A percentile compares a stretch with the other conserved stretches of the same genome.
phyloP scores from a whole-genome alignment of 1,140 invertebrate genomes.

The Achatina immaculata region DNA sequence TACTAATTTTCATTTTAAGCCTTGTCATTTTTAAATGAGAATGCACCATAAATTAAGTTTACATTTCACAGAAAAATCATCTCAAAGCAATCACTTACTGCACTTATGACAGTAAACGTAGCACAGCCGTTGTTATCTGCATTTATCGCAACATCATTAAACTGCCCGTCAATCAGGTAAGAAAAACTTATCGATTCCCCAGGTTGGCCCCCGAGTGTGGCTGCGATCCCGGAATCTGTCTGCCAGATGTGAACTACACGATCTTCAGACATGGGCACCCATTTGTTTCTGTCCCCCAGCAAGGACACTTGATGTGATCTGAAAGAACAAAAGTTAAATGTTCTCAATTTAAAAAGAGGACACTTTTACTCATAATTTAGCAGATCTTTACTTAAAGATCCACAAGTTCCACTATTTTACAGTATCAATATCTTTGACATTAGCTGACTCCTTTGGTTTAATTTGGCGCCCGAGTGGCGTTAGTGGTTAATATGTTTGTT shows the following conservation, averaged over 20 bases:
- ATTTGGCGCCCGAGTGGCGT: background rate
- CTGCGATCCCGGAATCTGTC: background rate
- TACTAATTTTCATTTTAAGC: too few relatives aligned
- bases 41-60: too few relatives aligned
- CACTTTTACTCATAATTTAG: background rate
- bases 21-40: too few relatives aligned
- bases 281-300: slow-evolving; percentile 33
- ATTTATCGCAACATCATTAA: background rate
- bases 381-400: background rate
- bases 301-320: slow-evolving; percentile 5
- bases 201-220: background rate
- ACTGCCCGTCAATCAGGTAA: background rate
- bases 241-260: slow-evolving; percentile 22
- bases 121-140: slow-evolving; percentile 19
- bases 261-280: slow-evolving; percentile 31
- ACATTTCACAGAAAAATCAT: too few relatives aligned
- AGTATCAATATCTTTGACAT: background rate
- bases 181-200: slow-evolving; percentile 17
- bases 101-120: slow-evolving; percentile 4
- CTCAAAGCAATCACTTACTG: background rate
- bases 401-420: background rate
- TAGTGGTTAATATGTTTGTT: background rate
- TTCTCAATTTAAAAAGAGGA: too few relatives aligned
- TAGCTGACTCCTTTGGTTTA: background rate
- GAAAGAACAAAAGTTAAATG: background rate